phyloP scores from a whole-genome alignment of 2,797 vertebrate species.

The Orientallactaga sibirica region DNA sequence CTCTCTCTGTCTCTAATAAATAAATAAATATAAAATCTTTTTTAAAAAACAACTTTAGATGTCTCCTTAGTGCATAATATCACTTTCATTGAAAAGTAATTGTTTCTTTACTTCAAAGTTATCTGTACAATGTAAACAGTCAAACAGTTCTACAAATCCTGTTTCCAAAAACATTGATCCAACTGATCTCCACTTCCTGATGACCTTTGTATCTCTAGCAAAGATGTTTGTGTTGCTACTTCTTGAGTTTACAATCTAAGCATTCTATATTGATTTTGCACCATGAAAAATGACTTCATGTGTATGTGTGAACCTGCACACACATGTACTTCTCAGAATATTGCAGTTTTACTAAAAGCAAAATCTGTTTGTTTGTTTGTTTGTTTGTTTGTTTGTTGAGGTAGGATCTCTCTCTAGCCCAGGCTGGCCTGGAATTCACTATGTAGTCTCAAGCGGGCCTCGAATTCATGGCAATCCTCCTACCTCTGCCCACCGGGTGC shows the following conservation, averaged over 20 bases:
- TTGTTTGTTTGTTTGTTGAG: no score
- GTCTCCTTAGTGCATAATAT: no score
- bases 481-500: no score
- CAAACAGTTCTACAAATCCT: neutral
- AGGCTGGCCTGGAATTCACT: no score
- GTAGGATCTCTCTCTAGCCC: no score
- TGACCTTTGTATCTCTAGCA: neutral
- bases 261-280: neutral
- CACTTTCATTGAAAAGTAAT: no score
- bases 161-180: neutral
- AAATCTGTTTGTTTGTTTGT: no score
- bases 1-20: no score
- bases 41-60: conserved; percentile 13
- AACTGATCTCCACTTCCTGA: neutral
- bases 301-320: neutral
- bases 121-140: neutral
- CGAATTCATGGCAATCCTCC: no score
- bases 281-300: neutral
- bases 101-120: conserved; percentile 24
- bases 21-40: neutral
- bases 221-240: neutral
- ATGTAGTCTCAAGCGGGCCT: no score
- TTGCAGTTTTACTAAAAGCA: conserved; percentile 5
- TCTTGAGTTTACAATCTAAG: conserved; percentile 7
- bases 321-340: neutral